A percentile compares a stretch with the other conserved stretches of the same genome.
phyloP scores from a whole-genome alignment of 2,888 invertebrate genomes.

The Aphodius granarius region DNA sequence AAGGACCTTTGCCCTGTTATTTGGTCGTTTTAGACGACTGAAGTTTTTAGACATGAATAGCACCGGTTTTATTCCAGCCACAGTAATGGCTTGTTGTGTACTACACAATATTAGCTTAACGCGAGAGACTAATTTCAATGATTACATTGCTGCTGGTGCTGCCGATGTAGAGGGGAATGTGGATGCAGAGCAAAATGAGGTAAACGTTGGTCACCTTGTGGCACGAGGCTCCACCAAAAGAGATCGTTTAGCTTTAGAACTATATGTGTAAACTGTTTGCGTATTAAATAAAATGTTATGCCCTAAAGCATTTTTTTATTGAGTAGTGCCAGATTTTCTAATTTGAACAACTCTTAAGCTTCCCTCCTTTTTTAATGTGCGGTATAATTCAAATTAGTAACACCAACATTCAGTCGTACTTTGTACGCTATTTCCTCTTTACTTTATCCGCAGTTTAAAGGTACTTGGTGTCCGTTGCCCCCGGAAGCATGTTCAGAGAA shows the following conservation, averaged over 20 bases:
- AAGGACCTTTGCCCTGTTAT: slow-evolving; percentile 32
- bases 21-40: slow-evolving; percentile 36
- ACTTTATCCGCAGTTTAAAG: too few relatives aligned
- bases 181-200: not conserved
- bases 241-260: too few relatives aligned
- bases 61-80: slow-evolving; percentile 31
- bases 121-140: not conserved
- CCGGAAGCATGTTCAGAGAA: too few relatives aligned
- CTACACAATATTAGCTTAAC: slow-evolving; percentile 31
- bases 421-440: too few relatives aligned
- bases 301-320: too few relatives aligned
- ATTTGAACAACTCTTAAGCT: too few relatives aligned
- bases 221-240: not conserved
- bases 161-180: not conserved
- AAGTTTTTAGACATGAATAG: slow-evolving; percentile 38
- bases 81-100: slow-evolving; percentile 33
- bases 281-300: not conserved
- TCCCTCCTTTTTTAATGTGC: too few relatives aligned
- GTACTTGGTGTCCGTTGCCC: too few relatives aligned
- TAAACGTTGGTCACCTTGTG: not conserved
- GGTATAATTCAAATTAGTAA: too few relatives aligned
- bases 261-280: not conserved
- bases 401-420: too few relatives aligned
- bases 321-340: too few relatives aligned
- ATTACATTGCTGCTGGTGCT: too few relatives aligned